Evolutionary conservation across 2,113 vertebrate species (phyloP).

Genomic region (Gymnobelideus leadbeateri): DNA sequence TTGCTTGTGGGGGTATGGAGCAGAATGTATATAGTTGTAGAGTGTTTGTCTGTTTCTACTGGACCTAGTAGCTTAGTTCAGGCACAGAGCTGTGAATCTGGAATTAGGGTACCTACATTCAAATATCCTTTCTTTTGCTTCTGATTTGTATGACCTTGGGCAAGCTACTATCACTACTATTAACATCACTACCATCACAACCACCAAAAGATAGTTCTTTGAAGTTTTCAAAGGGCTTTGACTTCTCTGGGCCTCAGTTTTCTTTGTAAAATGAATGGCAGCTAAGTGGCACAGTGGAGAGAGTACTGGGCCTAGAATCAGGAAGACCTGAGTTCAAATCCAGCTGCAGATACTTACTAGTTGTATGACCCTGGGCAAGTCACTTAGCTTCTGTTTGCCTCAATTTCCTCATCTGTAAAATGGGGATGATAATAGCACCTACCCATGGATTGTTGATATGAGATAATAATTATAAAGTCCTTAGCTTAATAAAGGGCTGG

Average conservation of each 20-base stretch:
- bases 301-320: too few relatives aligned
- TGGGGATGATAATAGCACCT: neutral
- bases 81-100: neutral
- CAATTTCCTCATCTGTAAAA: neutral
- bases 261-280: neutral
- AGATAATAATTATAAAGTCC: neutral
- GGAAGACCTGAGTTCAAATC: neutral
- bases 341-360: neutral
- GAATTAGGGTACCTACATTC: neutral
- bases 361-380: neutral
- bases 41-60: neutral
- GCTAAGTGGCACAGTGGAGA: neutral
- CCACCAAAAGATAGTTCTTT: neutral
- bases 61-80: neutral
- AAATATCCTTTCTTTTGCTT: neutral
- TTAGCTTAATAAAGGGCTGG: neutral
- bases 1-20: neutral
- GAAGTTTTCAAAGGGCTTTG: neutral
- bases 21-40: neutral
- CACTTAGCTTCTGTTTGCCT: neutral
- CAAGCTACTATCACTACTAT: neutral
- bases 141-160: neutral
- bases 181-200: neutral
- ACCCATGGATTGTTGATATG: neutral
- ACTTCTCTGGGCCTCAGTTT: neutral